These are phyloP conservation scores for Talpa occidentalis DNA, from an alignment of 2,113 vertebrate species.

Conservation along the genomic window DNA sequence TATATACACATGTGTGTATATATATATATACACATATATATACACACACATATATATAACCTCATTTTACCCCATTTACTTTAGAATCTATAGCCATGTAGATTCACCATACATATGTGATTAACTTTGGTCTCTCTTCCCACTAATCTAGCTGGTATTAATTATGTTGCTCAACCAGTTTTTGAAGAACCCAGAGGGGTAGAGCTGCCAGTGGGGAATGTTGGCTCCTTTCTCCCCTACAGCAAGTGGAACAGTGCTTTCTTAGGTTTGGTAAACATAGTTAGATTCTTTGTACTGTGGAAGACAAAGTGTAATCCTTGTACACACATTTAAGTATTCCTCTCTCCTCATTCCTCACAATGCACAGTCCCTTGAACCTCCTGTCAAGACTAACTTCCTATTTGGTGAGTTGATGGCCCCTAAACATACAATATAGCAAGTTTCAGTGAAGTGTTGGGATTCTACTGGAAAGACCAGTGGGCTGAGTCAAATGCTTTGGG, in stretches of 20 bases:
- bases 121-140: not conserved
- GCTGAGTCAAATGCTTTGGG: not conserved
- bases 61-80: not conserved
- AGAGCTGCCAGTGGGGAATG: not conserved
- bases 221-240: not conserved
- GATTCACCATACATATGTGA: not conserved
- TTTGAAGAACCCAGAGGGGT: not conserved
- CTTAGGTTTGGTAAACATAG: not conserved
- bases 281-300: not conserved
- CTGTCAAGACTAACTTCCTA: not conserved
- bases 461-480: not conserved
- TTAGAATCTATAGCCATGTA: not conserved
- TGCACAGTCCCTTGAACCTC: not conserved
- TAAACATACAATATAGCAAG: not conserved
- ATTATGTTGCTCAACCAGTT: not conserved
- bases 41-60: not conserved
- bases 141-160: not conserved
- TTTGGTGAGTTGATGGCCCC: not conserved
- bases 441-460: not conserved
- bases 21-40: too few relatives aligned
- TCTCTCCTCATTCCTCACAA: not conserved
- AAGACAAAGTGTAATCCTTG: not conserved
- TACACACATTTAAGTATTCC: not conserved
- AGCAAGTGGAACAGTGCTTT: not conserved
- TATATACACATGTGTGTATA: too few relatives aligned